A percentile compares a stretch with the other conserved stretches of the same genome.
Conservation (phyloP, 2,797 vertebrate species). For the Tokudaia tokunoshimensis region DNA sequence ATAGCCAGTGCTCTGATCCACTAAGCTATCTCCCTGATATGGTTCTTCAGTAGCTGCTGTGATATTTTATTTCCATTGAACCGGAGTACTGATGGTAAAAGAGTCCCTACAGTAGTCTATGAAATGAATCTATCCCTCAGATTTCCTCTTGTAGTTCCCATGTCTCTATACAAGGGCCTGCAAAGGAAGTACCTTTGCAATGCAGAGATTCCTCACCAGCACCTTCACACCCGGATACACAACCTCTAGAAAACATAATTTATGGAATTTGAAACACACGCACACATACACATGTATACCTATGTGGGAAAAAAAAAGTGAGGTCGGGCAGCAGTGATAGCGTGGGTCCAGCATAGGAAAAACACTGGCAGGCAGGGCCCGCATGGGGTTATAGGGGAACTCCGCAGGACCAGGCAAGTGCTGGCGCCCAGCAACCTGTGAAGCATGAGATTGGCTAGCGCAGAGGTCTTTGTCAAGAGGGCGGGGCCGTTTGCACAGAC, state of each 20-base stretch:
- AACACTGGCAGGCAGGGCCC: too few relatives aligned
- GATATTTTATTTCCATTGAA: not conserved
- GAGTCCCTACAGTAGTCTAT: not conserved
- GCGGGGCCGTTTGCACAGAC: too few relatives aligned
- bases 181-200: not conserved
- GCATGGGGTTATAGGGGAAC: too few relatives aligned
- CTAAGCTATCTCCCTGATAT: not conserved
- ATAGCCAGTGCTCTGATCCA: not conserved
- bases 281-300: too few relatives aligned
- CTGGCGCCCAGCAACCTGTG: too few relatives aligned
- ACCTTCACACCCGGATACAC: rapidly evolving
- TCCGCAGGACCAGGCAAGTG: too few relatives aligned
- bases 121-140: not conserved
- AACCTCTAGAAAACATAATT: not conserved
- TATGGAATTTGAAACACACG: not conserved
- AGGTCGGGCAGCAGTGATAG: too few relatives aligned
- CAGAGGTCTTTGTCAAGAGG: too few relatives aligned
- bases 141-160: not conserved
- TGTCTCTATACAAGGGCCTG: not conserved
- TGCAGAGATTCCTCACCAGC: not conserved
- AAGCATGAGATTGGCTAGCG: too few relatives aligned
- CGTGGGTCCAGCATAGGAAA: too few relatives aligned
- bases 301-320: not conserved
- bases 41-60: not conserved
- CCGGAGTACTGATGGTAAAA: not conserved